Evolutionary conservation across 2,113 vertebrate genomes (phyloP).

Genomic region (Eudyptes chrysolophus): DNA sequence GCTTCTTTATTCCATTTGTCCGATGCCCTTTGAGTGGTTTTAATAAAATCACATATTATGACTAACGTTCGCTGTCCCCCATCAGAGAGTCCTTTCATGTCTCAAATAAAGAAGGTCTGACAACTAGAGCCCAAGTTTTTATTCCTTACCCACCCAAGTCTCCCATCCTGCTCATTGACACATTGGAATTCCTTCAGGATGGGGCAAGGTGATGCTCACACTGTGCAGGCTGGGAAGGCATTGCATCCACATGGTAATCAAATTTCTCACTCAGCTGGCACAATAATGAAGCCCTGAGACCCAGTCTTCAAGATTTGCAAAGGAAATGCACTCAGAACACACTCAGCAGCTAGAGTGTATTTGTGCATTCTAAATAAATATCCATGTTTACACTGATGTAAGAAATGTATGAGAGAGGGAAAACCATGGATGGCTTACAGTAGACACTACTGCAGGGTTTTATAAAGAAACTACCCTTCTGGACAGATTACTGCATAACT

Average conservation of each 20-base stretch:
- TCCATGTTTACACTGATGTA: not conserved
- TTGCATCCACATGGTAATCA: not conserved
- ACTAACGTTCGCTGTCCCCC: slow-evolving; percentile 12
- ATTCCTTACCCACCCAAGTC: not conserved
- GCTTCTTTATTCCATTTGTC: slow-evolving; percentile 46
- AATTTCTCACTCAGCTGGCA: not conserved
- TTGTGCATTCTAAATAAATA: not conserved
- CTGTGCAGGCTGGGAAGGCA: not conserved
- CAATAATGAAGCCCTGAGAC: not conserved
- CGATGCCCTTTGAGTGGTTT: slow-evolving; percentile 56
- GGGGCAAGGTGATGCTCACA: not conserved
- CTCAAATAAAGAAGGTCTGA: slow-evolving; percentile 27
- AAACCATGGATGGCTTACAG: not conserved
- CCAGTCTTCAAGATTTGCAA: not conserved
- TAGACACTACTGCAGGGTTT: not conserved
- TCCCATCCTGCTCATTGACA: not conserved
- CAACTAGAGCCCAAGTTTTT: not conserved
- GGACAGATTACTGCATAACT: not conserved
- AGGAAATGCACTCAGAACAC: not conserved
- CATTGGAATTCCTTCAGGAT: not conserved
- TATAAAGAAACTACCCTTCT: not conserved
- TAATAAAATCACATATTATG: slow-evolving; percentile 59
- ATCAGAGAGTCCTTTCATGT: slow-evolving; percentile 35
- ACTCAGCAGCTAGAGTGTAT: not conserved
- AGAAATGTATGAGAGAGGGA: not conserved